Evolutionary conservation across 2,888 invertebrate genomes (phyloP).

Genomic region (Melanotus villosus): DNA sequence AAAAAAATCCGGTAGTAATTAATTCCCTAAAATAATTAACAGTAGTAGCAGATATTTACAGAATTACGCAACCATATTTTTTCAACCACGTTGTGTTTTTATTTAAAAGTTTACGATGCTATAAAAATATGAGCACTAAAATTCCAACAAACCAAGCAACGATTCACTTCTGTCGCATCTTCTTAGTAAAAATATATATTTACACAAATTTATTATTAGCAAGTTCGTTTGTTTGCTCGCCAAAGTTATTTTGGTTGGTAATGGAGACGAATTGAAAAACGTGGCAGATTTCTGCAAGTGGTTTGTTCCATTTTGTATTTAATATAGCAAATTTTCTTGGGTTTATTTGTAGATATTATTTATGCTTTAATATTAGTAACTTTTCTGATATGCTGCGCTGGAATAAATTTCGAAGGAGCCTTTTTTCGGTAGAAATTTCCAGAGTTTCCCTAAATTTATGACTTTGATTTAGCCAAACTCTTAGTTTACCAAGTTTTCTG

Average conservation of each 20-base stretch:
- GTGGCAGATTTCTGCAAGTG: not conserved
- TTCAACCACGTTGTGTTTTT: no score
- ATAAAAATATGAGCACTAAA: no score
- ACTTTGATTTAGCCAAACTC: not conserved
- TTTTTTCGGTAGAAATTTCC: not conserved
- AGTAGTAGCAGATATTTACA: no score
- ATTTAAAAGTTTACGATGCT: no score
- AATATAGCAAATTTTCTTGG: not conserved
- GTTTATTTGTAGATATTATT: no score
- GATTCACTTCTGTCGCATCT: not conserved
- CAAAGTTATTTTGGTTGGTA: not conserved
- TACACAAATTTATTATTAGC: slow-evolving; percentile 12
- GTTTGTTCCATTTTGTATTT: not conserved
- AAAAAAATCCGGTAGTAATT: no score
- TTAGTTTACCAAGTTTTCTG: no score
- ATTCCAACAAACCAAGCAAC: not conserved
- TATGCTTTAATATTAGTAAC: not conserved
- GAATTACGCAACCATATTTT: no score
- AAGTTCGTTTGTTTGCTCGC: not conserved
- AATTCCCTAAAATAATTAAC: no score
- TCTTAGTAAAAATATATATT: slow-evolving; percentile 4
- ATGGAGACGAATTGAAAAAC: not conserved
- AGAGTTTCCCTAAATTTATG: not conserved
- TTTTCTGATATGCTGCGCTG: no score
- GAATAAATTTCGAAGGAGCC: not conserved